Base-by-base conservation (phyloP, 2,797 vertebrate species). In the Rhinogobio ventralis region DNA sequence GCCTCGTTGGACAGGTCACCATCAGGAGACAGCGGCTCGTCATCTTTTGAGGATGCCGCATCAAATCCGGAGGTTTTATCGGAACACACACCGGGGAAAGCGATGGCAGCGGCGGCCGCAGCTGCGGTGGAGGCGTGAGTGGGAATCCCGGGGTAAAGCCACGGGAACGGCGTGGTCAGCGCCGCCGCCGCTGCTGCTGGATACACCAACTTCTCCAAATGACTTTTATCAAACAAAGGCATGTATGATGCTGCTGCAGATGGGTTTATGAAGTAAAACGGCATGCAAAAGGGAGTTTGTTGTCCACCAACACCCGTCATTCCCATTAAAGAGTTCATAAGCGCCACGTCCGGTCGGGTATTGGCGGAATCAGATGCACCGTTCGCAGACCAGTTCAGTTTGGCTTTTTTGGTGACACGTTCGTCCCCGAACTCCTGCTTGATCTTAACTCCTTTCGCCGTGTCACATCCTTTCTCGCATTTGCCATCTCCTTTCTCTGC, bases 201-300 rank as follows among this genome's bases (percentile, higher is more conserved):
- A 88, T 97, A 98, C 86, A 98, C 92, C 88, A 95, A 96, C 89
- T 97, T 98, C 73, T 99, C 97, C 90, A 97, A 91, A 93, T 94
- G 93, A 90, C 92, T 94, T 88, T 97, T 99, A 86, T 98, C 97
- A 92, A 98, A 93, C 90, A 97, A 94, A 83, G 97, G 97, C 95
- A 98, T 96, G 90, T 98, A 95, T 30, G 96, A 96, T 45, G 97
- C 95, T 0, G 97, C 97, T 39, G 97, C 96, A 0, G 97, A 96
- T 2, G 97, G 96, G 92, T 97, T 97, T 91, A 98, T 97, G 94
- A 99, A 97, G 90, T 96, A 97, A 91, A 97, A 96, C 85, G 98
- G 98, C 94, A 98, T 95, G 94, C 98, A 98, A 89, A 98, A 96
- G 5, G 98, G 96, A 36, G 97, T 94, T 82, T 97, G 97, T 92